phyloP scores from a whole-genome alignment of 2,888 invertebrate species.

The Noctua pronuba region DNA sequence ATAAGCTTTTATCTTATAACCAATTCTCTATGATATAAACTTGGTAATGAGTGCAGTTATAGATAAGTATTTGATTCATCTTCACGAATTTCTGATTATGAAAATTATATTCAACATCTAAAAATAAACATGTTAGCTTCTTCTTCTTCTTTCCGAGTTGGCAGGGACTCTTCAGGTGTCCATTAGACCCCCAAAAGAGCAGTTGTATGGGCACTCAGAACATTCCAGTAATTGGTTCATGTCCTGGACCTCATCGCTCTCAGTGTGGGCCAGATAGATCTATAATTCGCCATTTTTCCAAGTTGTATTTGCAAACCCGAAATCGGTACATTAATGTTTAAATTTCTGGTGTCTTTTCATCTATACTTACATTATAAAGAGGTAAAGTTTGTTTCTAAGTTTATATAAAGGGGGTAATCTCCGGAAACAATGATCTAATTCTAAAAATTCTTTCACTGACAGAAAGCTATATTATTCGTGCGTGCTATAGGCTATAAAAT shows the following conservation, averaged over 20 bases:
- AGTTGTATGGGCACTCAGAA: not conserved
- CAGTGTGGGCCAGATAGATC: not conserved
- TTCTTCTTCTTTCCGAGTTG: not conserved
- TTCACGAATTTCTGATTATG: not conserved
- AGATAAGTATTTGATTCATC: not conserved
- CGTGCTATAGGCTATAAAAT: too few relatives aligned
- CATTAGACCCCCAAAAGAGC: not conserved
- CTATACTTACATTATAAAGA: too few relatives aligned
- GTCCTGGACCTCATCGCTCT: not conserved
- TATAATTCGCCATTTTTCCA: not conserved
- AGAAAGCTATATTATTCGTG: too few relatives aligned
- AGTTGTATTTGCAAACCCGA: not conserved
- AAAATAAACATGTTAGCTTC: not conserved
- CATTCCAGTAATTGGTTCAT: not conserved
- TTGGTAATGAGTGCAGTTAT: not conserved
- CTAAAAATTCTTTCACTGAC: too few relatives aligned
- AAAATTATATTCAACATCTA: not conserved
- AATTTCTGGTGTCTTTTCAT: not conserved
- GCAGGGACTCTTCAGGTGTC: not conserved
- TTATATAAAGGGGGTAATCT: too few relatives aligned
- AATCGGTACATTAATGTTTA: not conserved
- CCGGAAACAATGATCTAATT: too few relatives aligned
- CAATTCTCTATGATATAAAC: conserved; percentile 61
- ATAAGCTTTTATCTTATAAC: conserved; percentile 76
- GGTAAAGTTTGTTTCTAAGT: too few relatives aligned